phyloP scores from a whole-genome alignment of 2,888 invertebrate genomes.

The Rhyacophila evoluta region DNA sequence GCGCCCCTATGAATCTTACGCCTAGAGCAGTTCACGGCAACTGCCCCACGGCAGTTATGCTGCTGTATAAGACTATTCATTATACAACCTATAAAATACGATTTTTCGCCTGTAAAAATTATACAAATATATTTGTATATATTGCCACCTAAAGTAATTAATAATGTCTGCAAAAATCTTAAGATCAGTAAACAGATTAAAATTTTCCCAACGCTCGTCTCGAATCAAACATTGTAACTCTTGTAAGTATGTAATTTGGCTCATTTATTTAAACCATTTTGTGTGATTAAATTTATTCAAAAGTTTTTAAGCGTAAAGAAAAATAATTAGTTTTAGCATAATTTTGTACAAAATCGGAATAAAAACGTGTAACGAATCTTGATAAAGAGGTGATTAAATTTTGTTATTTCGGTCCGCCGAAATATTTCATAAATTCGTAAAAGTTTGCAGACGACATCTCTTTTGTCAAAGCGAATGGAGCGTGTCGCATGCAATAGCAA shows the following conservation, averaged over 20 bases:
- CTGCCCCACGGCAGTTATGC: too few relatives aligned
- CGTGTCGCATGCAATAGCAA: slow-evolving; percentile 1
- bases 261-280: slow-evolving; percentile 12
- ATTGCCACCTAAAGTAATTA: not conserved
- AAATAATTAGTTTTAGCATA: not conserved
- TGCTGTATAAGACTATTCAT: too few relatives aligned
- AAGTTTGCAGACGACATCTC: slow-evolving; percentile 24
- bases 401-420: not conserved
- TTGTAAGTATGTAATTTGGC: not conserved
- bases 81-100: too few relatives aligned
- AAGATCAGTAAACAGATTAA: not conserved
- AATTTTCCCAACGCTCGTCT: not conserved
- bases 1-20: too few relatives aligned
- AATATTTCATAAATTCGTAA: not conserved
- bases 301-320: not conserved
- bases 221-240: not conserved
- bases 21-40: too few relatives aligned
- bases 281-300: not conserved
- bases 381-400: not conserved
- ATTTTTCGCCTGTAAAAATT: too few relatives aligned
- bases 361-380: slow-evolving; percentile 5
- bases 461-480: not conserved
- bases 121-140: too few relatives aligned
- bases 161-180: not conserved
- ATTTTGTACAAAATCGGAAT: not conserved